phyloP scores from a whole-genome alignment of 2,797 vertebrate genomes.

The Masticophis lateralis region DNA sequence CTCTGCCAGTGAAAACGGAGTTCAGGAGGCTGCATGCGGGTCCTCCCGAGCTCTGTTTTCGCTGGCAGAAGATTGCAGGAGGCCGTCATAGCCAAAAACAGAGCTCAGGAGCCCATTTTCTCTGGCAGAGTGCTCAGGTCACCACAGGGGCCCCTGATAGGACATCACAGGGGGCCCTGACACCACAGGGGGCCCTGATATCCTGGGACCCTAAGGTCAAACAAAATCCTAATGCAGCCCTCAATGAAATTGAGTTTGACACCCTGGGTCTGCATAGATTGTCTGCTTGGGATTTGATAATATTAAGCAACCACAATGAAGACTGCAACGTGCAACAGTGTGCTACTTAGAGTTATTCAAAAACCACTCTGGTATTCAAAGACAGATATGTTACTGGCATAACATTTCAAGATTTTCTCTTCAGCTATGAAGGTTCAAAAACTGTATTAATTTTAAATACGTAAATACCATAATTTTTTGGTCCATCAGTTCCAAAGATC shows the following conservation, averaged over 20 bases:
- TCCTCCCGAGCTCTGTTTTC: too few species aligned
- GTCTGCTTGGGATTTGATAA: background rate
- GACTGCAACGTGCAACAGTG: background rate
- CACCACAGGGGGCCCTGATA: too few species aligned
- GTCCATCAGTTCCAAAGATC: background rate
- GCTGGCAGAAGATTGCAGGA: too few species aligned
- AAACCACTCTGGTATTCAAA: background rate
- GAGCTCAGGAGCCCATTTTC: too few species aligned
- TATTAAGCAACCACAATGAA: background rate
- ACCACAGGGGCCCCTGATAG: too few species aligned
- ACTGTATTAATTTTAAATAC: background rate
- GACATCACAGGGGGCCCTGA: too few species aligned
- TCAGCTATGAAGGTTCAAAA: background rate
- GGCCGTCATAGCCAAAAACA: too few species aligned
- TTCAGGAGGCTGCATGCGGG: too few species aligned
- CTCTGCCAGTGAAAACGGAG: too few species aligned
- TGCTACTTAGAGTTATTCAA: background rate
- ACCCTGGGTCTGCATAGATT: background rate
- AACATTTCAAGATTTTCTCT: background rate
- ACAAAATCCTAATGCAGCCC: too few species aligned
- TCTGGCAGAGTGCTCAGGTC: too few species aligned
- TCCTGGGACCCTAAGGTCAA: accelerated
- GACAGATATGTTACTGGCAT: background rate
- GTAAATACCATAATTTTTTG: background rate
- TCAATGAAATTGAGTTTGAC: too few species aligned